Conservation (phyloP, 2,797 vertebrate species). For the Pteropus rufus region DNA sequence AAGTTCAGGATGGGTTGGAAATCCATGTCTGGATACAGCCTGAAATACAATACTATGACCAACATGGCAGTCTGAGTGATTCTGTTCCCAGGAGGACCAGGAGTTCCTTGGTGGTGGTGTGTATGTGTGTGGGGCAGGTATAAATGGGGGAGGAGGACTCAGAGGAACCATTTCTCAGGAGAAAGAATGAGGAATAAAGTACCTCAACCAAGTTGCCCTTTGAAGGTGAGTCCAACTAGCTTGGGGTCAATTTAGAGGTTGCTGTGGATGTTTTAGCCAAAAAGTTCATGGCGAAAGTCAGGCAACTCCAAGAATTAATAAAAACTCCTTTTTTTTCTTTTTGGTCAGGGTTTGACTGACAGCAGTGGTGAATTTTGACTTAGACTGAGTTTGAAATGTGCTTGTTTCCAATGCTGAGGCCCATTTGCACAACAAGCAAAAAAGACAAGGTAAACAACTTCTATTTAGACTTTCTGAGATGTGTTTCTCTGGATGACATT, state of each 20-base stretch:
- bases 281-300: not conserved
- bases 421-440: conserved; percentile 76
- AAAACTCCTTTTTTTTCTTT: not conserved
- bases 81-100: not conserved
- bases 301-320: not conserved
- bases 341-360: conserved; percentile 25
- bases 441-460: conserved; percentile 72
- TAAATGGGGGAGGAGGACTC: not conserved
- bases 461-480: conserved; percentile 58
- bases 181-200: not conserved
- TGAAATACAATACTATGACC: not conserved
- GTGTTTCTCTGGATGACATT: conserved; percentile 40
- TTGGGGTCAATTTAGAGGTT: not conserved
- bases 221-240: not conserved
- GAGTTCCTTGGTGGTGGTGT: not conserved
- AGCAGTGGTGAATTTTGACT: conserved; percentile 21
- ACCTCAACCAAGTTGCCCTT: not conserved
- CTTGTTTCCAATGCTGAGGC: conserved; percentile 54
- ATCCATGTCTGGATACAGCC: not conserved
- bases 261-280: not conserved
- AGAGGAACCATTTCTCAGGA: not conserved
- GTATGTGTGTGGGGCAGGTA: not conserved
- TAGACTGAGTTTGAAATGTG: conserved; percentile 34
- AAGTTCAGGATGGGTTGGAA: not conserved
- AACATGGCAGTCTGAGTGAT: not conserved